A percentile compares a stretch with the other conserved stretches of the same genome.
Evolutionary conservation across 2,797 vertebrate genomes (phyloP).

Genomic region (Trachops cirrhosus): DNA sequence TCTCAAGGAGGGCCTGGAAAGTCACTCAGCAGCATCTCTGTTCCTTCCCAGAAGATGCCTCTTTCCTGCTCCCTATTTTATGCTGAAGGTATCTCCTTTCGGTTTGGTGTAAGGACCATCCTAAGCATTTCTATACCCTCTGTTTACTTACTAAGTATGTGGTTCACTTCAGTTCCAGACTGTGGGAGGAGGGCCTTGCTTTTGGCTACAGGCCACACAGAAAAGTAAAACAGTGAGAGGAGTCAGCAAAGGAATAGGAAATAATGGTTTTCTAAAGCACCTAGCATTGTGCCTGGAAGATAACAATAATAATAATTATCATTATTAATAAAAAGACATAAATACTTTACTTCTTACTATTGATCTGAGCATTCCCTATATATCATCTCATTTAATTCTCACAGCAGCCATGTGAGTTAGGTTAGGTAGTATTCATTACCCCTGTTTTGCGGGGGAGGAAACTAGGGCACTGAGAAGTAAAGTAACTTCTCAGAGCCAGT

Average conservation of each 20-base stretch:
- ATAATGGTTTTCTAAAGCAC: not conserved
- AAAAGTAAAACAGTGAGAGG: not conserved
- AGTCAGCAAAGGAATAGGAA: not conserved
- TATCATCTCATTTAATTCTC: not conserved
- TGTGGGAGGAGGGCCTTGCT: not conserved
- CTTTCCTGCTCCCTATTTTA: not conserved
- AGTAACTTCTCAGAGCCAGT: not conserved
- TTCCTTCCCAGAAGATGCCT: not conserved
- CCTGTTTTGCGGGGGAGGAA: not conserved
- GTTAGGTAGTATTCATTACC: not conserved
- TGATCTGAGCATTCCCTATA: not conserved
- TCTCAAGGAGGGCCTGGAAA: not conserved
- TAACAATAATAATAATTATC: not conserved
- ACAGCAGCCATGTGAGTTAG: not conserved
- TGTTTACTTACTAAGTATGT: not conserved
- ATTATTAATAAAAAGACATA: not conserved
- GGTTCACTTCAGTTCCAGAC: not conserved
- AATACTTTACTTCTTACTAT: not conserved
- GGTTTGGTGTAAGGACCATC: not conserved
- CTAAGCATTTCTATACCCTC: not conserved
- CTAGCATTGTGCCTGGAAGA: not conserved
- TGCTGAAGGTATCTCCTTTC: not conserved
- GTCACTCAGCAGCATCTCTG: not conserved
- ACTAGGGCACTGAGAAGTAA: not conserved
- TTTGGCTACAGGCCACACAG: not conserved